These are phyloP conservation scores for Taenaris catops DNA, from an alignment of 2,888 invertebrate genomes.

Conservation along the genomic window DNA sequence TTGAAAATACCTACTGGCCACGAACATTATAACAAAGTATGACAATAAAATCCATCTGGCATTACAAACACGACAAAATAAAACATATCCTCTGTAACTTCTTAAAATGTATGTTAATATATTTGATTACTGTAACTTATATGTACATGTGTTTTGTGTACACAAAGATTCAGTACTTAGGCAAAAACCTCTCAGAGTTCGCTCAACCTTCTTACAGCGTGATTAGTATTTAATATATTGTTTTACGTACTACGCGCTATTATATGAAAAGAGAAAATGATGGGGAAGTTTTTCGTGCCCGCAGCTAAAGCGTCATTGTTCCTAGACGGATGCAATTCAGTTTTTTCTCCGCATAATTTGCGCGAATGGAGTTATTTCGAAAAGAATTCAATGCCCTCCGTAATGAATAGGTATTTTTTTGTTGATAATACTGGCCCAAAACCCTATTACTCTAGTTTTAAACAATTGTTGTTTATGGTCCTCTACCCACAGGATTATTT, in stretches of 20 bases:
- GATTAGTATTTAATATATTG: conserved; percentile 15
- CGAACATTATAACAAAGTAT: too few relatives aligned
- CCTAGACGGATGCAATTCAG: conserved; percentile 74
- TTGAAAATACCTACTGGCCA: too few relatives aligned
- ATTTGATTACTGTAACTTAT: too few relatives aligned
- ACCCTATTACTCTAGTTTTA: conserved; percentile 11
- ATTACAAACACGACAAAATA: too few relatives aligned
- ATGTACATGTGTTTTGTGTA: too few relatives aligned
- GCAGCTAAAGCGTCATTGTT: conserved; percentile 70
- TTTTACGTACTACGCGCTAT: conserved; percentile 13
- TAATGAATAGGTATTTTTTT: conserved; percentile 36
- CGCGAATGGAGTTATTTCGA: conserved; percentile 70
- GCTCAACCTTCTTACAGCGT: conserved; percentile 5
- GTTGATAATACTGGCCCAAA: conserved; percentile 11
- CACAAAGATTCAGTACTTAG: too few relatives aligned
- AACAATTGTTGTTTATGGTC: too few relatives aligned
- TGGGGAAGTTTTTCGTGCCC: conserved; percentile 51
- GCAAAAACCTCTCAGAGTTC: too few relatives aligned
- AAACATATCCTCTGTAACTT: too few relatives aligned
- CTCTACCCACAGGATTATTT: too few relatives aligned
- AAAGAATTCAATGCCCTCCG: conserved; percentile 50
- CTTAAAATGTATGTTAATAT: too few relatives aligned
- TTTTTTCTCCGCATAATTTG: conserved; percentile 71
- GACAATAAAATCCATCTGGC: too few relatives aligned
- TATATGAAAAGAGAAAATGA: conserved; percentile 51